Base-by-base conservation (phyloP, 2,888 invertebrate genomes). In the Sussaba pulchella region DNA sequence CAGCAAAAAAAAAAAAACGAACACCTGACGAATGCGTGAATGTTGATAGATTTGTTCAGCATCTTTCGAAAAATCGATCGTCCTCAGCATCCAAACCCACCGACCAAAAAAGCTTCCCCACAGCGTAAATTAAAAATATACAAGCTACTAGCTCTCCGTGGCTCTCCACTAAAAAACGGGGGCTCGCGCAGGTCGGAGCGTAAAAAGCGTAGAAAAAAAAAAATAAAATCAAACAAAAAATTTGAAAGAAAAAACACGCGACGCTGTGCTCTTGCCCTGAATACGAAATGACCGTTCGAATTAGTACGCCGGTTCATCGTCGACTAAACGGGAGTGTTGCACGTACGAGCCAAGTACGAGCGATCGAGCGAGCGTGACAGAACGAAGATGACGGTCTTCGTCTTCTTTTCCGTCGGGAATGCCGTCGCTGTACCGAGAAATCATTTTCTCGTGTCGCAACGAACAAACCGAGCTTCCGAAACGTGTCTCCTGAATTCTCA, bases 221-320 rank as follows among this genome's bases (percentile, higher is more conserved):
- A 45, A 39, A 66, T 19, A 74, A 54, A 12, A 59, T 6, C 39
- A 69, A 39, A 67, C 67, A 43, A 52, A 39, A 24, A 50, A 31
- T 45, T n/a, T n/a, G n/a, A n/a, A n/a, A n/a, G n/a, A n/a, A n/a
- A n/a, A 21, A 24, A 54, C 26, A 24, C 14, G 17, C 26, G n/a
- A 47, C 14, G 39, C 52, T 41, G 54, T 71, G 75, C 70, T 78
- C 83, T 81, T 82, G 86, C 66, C 85, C 85, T 84, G 86, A 85
- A 87, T 87, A 87, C 84, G 78, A 67, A 85, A 85, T 81, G 81
- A 82, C 82, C 83, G 78, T 77, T 54, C 61, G 66, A 80, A 66
- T 59, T 63, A 39, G 54, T 45, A 47, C 63, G 67, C 61, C 66
- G 17, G 54, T 69, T 64, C 31, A 47, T 59, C 79, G 63, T 78